These are phyloP conservation scores for Diorhabda elongata DNA, from an alignment of 1,140 invertebrate genomes.

Conservation along the genomic window DNA sequence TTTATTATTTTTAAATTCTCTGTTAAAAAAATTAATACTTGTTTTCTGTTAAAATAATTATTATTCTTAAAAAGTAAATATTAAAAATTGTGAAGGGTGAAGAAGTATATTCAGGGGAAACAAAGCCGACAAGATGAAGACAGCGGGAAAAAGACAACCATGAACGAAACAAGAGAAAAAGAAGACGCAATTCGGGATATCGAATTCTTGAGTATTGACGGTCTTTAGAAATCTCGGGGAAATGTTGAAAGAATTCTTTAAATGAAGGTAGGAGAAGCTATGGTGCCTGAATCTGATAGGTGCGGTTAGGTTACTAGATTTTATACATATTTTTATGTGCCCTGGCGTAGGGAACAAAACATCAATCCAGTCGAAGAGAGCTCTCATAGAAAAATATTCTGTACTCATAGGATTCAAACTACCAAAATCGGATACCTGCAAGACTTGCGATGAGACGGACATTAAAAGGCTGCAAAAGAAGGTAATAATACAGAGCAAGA, in stretches of 20 bases:
- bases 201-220: conserved; percentile 18
- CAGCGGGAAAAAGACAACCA: conserved; percentile 1
- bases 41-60: background rate
- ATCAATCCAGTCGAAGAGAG: conserved; percentile 9
- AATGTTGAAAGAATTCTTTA: conserved; percentile 5
- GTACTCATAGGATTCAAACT: background rate
- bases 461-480: no score
- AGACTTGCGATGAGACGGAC: no score
- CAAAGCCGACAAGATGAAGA: background rate
- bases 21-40: background rate
- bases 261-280: background rate
- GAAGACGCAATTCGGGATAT: conserved; percentile 12
- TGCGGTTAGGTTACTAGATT: background rate
- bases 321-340: conserved; percentile 7
- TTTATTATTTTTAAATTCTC: background rate
- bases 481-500: background rate
- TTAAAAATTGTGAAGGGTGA: background rate
- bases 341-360: conserved; percentile 7
- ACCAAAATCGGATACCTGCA: no score
- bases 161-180: conserved; percentile 12
- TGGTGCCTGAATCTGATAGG: background rate
- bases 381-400: conserved; percentile 12
- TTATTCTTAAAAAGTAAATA: no score
- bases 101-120: background rate
- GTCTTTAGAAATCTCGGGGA: conserved; percentile 17